Evolutionary conservation across 2,888 invertebrate genomes (phyloP).

Genomic region (Ceriagrion tenellum): DNA sequence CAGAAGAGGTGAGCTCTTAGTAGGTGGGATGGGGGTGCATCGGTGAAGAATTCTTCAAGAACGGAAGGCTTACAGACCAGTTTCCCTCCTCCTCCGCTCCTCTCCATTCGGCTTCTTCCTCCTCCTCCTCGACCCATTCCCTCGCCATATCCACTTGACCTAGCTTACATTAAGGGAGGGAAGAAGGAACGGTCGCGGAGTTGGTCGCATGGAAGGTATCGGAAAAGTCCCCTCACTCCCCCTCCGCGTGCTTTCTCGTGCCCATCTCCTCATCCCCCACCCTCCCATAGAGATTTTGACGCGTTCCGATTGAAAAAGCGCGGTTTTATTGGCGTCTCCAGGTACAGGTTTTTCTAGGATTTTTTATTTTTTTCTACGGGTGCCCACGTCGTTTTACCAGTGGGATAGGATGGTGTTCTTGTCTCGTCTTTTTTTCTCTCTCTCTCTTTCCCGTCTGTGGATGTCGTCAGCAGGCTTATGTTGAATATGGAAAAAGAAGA

Average conservation of each 20-base stretch:
- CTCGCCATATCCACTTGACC: not conserved
- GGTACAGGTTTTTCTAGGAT: too few species aligned
- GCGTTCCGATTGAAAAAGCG: not conserved
- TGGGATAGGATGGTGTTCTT: too few species aligned
- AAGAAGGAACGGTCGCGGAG: not conserved
- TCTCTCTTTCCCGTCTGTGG: too few species aligned
- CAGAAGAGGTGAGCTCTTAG: not conserved
- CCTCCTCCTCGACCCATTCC: not conserved
- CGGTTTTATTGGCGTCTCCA: not conserved
- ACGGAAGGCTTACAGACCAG: slow-evolving; percentile 18
- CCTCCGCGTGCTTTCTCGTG: not conserved
- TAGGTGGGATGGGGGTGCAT: not conserved
- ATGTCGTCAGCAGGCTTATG: too few species aligned
- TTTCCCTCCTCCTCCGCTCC: not conserved
- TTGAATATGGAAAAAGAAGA: too few species aligned
- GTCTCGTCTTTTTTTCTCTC: too few species aligned
- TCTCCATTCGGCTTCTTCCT: not conserved
- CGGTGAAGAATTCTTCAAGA: not conserved
- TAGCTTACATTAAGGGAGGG: not conserved
- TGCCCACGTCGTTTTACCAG: too few species aligned
- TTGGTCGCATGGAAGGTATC: not conserved
- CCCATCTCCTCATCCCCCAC: not conserved
- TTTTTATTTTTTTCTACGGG: too few species aligned
- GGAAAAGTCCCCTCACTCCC: not conserved
- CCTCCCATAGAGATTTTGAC: not conserved